A percentile compares a stretch with the other conserved stretches of the same genome.
phyloP scores from a whole-genome alignment of 2,888 invertebrate genomes.

The Subacronicta megacephala region DNA sequence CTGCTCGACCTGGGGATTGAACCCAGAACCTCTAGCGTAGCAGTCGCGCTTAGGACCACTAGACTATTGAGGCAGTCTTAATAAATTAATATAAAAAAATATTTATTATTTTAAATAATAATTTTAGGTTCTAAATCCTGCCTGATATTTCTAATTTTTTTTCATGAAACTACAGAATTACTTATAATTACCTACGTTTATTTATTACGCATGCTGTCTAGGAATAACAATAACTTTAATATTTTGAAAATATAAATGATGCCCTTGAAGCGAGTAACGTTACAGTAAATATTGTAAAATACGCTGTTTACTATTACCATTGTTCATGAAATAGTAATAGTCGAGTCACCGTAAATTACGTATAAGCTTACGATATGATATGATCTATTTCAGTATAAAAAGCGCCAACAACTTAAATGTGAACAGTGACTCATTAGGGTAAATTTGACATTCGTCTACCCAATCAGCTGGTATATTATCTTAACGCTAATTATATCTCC shows the following conservation, averaged over 20 bases:
- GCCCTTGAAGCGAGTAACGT: conserved; percentile 15
- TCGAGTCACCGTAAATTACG: conserved; percentile 11
- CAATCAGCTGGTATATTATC: conserved; percentile 43
- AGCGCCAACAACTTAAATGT: conserved; percentile 24
- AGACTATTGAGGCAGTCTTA: too few relatives aligned
- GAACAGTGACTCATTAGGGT: conserved; percentile 46
- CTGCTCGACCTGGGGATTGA: too few relatives aligned
- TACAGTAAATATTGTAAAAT: not conserved
- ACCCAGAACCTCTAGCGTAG: too few relatives aligned
- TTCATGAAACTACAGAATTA: too few relatives aligned
- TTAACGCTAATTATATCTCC: conserved; percentile 52
- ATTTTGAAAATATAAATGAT: not conserved
- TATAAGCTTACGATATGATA: conserved; percentile 1
- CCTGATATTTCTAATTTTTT: too few relatives aligned
- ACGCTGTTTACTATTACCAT: conserved; percentile 16
- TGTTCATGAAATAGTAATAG: too few relatives aligned
- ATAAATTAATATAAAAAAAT: too few relatives aligned
- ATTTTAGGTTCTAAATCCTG: too few relatives aligned
- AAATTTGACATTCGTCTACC: conserved; percentile 43
- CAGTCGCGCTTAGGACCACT: too few relatives aligned
- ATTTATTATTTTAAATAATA: too few relatives aligned
- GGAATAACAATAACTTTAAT: not conserved
- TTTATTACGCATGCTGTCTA: conserved; percentile 6
- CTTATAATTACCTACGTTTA: too few relatives aligned
- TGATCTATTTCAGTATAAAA: conserved; percentile 14